These are phyloP conservation scores for Chaetodon auriga DNA, from an alignment of 2,113 vertebrate genomes.

Conservation along the genomic window DNA sequence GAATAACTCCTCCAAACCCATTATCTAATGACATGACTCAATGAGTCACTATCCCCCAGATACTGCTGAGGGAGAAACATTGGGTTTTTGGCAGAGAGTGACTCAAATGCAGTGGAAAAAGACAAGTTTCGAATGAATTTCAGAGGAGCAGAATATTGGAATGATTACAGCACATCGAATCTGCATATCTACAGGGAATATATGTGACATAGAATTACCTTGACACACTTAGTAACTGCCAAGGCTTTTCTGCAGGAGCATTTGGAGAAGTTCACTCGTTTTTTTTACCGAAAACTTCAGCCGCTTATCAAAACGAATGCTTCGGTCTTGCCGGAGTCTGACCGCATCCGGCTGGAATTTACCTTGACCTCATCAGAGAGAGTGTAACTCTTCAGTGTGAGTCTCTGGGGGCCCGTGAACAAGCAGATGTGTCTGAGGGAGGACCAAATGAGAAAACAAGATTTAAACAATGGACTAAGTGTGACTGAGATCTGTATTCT, in stretches of 20 bases:
- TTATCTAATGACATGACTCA: slow-evolving; percentile 78
- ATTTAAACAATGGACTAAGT: background rate
- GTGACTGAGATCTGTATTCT: background rate
- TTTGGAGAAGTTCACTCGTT: background rate
- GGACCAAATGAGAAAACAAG: slow-evolving; percentile 50
- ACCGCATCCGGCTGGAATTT: slow-evolving; percentile 49
- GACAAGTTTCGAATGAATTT: slow-evolving; percentile 60
- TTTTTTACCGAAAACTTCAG: slow-evolving; percentile 19
- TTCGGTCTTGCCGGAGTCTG: slow-evolving; percentile 14
- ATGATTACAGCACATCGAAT: slow-evolving; percentile 57
- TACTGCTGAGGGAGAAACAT: slow-evolving; percentile 60
- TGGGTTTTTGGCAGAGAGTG: slow-evolving; percentile 63
- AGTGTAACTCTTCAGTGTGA: slow-evolving; percentile 2
- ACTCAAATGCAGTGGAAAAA: slow-evolving; percentile 37
- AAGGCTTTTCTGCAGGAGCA: background rate
- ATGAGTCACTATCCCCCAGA: slow-evolving; percentile 76
- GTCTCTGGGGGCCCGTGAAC: slow-evolving; percentile 42
- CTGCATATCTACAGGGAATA: slow-evolving; percentile 52
- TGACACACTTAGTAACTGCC: slow-evolving; percentile 39
- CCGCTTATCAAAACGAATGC: background rate
- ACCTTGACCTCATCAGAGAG: slow-evolving; percentile 59
- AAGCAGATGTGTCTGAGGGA: slow-evolving; percentile 58
- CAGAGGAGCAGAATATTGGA: slow-evolving; percentile 57
- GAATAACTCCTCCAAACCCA: slow-evolving; percentile 74
- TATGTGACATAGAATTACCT: slow-evolving; percentile 51